phyloP scores from a whole-genome alignment of 2,113 vertebrate species.

The Fukomys damarensis region DNA sequence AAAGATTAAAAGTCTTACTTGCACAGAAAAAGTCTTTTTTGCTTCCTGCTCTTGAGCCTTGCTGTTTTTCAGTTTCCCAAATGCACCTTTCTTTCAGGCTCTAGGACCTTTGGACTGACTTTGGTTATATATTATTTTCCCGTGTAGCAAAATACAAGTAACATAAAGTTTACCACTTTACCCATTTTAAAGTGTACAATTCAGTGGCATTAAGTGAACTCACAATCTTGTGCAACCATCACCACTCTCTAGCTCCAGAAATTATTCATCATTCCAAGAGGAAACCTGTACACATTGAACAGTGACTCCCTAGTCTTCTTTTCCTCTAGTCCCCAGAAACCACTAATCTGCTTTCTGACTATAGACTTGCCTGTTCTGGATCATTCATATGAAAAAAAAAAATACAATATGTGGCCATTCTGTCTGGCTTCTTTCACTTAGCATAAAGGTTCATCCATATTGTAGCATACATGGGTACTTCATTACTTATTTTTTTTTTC shows the following conservation, averaged over 20 bases:
- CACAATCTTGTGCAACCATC: neutral
- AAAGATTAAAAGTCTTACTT: slow-evolving; percentile 18
- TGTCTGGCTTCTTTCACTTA: slow-evolving; percentile 35
- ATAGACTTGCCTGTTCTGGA: neutral
- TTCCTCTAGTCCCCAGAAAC: neutral
- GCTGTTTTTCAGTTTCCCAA: neutral
- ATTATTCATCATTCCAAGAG: neutral
- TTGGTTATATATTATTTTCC: slow-evolving; percentile 14
- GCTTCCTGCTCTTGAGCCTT: neutral
- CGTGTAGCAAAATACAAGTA: slow-evolving; percentile 25
- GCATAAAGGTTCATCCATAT: neutral
- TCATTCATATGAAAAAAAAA: neutral
- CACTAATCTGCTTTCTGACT: slow-evolving; percentile 15
- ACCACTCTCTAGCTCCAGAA: neutral
- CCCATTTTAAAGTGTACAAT: neutral
- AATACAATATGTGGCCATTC: neutral
- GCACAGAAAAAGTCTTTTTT: neutral
- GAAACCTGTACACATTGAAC: neutral
- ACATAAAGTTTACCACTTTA: neutral
- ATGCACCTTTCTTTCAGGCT: neutral
- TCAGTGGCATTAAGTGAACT: slow-evolving; percentile 2
- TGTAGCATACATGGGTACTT: neutral
- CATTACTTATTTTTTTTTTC: too few species aligned
- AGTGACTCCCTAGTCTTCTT: neutral
- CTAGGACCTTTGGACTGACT: slow-evolving; percentile 14